Percentiles rank a stretch among this genome's conserved stretches.
These are phyloP conservation scores for Dreissena rostriformis DNA, from an alignment of 1,140 invertebrate species.

Conservation along the genomic window DNA sequence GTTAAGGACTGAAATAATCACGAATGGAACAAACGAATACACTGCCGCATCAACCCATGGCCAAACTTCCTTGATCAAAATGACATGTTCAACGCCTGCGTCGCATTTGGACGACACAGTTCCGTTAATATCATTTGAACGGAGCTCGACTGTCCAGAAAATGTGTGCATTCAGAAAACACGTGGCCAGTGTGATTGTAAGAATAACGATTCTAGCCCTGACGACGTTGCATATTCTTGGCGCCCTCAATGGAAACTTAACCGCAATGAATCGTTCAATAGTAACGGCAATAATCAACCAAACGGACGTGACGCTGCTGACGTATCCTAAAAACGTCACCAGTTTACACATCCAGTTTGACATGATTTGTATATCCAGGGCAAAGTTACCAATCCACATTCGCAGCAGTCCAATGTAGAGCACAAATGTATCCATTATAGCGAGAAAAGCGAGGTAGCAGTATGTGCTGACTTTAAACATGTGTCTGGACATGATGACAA, in stretches of 20 bases:
- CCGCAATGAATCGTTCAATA: conserved; percentile 79
- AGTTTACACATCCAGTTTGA: conserved; percentile 74
- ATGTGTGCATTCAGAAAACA: conserved; percentile 74
- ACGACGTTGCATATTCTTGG: conserved; percentile 71
- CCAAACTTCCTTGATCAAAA: conserved; percentile 65
- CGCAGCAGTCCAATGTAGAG: conserved; percentile 75
- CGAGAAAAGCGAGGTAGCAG: conserved; percentile 73
- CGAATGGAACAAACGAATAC: conserved; percentile 75
- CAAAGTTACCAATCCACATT: conserved; percentile 75
- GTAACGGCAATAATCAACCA: conserved; percentile 81
- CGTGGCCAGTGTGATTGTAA: conserved; percentile 62
- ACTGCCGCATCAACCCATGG: conserved; percentile 75
- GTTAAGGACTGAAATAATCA: conserved; percentile 71
- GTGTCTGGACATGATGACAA: conserved; percentile 70
- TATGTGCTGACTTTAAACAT: conserved; percentile 71
- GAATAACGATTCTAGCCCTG: conserved; percentile 68
- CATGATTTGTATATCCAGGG: conserved; percentile 66
- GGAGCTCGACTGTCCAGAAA: conserved; percentile 67
- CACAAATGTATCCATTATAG: conserved; percentile 75
- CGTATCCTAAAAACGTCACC: conserved; percentile 72
- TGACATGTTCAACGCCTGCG: conserved; percentile 30
- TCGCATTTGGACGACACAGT: conserved; percentile 50
- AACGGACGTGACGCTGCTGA: conserved; percentile 75
- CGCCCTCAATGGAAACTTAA: conserved; percentile 76
- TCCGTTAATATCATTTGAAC: conserved; percentile 13